Base-by-base conservation (phyloP, 1,140 invertebrate genomes). In the Littorina saxatilis region DNA sequence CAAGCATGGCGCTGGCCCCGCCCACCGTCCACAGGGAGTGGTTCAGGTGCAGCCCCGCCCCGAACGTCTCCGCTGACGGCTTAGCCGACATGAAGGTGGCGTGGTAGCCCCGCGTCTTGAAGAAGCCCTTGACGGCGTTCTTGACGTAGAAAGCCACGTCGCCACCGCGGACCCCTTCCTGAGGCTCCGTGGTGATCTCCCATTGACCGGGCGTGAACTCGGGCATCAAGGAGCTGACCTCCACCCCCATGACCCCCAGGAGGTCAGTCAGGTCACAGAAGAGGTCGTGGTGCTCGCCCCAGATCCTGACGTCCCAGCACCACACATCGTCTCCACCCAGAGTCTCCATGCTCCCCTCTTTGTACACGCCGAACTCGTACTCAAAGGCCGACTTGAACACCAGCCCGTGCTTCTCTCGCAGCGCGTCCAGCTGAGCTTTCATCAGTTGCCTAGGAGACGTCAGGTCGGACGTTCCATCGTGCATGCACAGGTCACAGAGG, bases 71-170 rank as follows among this genome's bases (percentile, higher is more conserved):
- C 32, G n/a, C 29, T 2, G 39, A 55, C 0, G 81, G 77, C 47
- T 72, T 68, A n/a, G n/a, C n/a, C 37, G 86, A 52, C 86, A 87
- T 87, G 82, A 86, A 87, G 35, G 85, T 85, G 23, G 84, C 80
- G 27, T 20, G 17, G 40, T 79, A 61, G 29, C 81, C 52, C 9
- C 73, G 43, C 0, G 43, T 35, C 40, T 50, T 3, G 5, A 82
- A 73, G 43, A 52, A 39, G 32, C 29, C 47, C 68, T 58, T 79
- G 2, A 82, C 39, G 0, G 43, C 81, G n/a, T 79, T 77, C 52
- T 82, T 82, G 47, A 82, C 74, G 68, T 79, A 27, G 39, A 79
- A 73, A 11, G 77, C 74, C 23, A 77, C 55, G 63, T 82, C 81
- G 23, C 74, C 81, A 11, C 74, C 66, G n/a, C 50, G 23, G 39